A percentile compares a stretch with the other conserved stretches of the same genome.
Evolutionary conservation across 2,797 vertebrate genomes (phyloP).

Genomic region (Fistularia tabacaria): DNA sequence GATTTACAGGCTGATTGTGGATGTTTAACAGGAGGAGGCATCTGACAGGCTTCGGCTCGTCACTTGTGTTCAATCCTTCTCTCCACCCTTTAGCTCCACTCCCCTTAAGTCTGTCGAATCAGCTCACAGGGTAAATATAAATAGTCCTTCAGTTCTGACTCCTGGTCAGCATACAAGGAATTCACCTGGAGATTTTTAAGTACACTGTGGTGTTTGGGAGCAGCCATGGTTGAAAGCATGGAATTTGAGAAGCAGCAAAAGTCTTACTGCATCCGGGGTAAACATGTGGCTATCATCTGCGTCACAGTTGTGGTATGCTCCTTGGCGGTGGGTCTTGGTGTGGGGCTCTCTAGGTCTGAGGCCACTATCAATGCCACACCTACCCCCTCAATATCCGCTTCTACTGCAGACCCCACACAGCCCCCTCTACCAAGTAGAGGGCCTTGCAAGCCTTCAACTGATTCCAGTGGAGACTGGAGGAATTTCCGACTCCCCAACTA

Average conservation of each 20-base stretch:
- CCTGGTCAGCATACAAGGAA: constrained; percentile 15
- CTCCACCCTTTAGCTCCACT: constrained; percentile 38
- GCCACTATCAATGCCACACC: constrained; percentile 25
- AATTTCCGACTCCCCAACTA: constrained; percentile 84
- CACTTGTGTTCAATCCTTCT: constrained; percentile 27
- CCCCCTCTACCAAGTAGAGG: constrained; percentile 39
- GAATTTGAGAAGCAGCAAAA: constrained; percentile 71
- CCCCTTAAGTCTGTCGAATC: constrained; percentile 24
- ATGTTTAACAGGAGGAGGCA: constrained; percentile 80
- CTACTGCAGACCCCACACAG: constrained; percentile 26
- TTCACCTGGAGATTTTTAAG: constrained; percentile 7
- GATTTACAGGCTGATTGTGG: constrained; percentile 76
- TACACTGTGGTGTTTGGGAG: neutral
- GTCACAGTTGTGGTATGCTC: constrained; percentile 72
- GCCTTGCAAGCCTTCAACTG: constrained; percentile 73
- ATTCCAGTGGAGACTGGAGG: constrained; percentile 78
- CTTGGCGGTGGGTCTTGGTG: constrained; percentile 83
- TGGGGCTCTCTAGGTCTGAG: constrained; percentile 78
- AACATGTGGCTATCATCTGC: constrained; percentile 82
- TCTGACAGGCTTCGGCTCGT: constrained; percentile 23
- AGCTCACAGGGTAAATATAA: constrained; percentile 22
- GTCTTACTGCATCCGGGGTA: constrained; percentile 79
- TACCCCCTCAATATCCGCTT: constrained; percentile 6
- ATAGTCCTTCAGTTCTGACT: constrained; percentile 21
- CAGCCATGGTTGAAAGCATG: constrained; percentile 68